Evolutionary conservation across 2,888 invertebrate species (phyloP).

Genomic region (Caenorhabditis sp.): DNA sequence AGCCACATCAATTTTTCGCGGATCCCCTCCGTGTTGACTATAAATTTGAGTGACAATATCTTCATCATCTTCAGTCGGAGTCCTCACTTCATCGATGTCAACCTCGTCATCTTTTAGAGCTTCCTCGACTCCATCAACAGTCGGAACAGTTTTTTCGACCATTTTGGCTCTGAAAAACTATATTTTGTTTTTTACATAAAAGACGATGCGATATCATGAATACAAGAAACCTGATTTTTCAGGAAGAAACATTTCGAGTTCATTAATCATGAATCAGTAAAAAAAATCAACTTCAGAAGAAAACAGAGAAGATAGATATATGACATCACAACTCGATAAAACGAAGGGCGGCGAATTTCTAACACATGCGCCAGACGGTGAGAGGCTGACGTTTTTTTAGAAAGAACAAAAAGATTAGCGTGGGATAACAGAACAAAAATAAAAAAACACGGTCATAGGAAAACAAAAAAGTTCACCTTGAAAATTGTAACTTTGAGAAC

Average conservation of each 20-base stretch:
- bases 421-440: neutral
- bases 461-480: too few relatives aligned
- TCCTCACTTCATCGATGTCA: neutral
- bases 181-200: too few relatives aligned
- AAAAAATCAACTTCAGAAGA: neutral
- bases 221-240: too few relatives aligned
- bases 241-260: neutral
- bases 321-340: constrained; percentile 4
- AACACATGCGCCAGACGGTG: neutral
- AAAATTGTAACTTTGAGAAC: too few relatives aligned
- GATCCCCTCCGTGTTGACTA: constrained; percentile 35
- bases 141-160: too few relatives aligned
- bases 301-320: constrained; percentile 2
- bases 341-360: neutral
- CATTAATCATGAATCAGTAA: neutral
- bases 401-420: neutral
- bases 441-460: neutral
- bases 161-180: too few relatives aligned
- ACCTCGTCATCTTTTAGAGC: neutral
- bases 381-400: neutral
- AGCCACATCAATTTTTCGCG: constrained; percentile 22
- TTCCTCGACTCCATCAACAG: neutral
- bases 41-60: constrained; percentile 21
- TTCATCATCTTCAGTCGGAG: neutral
- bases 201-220: too few relatives aligned